Conservation (phyloP, 2,888 invertebrate genomes). For the Proisotoma minuta region DNA sequence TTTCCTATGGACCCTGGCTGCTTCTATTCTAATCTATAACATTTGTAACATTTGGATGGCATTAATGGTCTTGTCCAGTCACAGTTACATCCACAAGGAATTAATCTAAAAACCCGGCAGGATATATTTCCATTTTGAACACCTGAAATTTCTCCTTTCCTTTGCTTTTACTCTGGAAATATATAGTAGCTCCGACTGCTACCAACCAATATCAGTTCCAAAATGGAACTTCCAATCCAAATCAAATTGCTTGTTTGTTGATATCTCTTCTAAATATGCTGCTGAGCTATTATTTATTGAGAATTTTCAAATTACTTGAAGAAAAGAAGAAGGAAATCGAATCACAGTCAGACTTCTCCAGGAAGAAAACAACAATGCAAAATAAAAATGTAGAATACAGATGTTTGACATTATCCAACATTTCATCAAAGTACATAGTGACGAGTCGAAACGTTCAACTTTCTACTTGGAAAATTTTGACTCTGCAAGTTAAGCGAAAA, state of each 20-base stretch:
- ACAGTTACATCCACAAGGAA: neutral
- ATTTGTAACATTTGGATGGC: neutral
- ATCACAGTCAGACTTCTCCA: too few species aligned
- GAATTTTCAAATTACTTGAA: too few species aligned
- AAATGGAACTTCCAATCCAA: neutral
- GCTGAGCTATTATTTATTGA: neutral
- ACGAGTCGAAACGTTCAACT: too few species aligned
- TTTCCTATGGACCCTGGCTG: neutral
- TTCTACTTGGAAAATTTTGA: too few species aligned
- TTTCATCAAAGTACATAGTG: too few species aligned
- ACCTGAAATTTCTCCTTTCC: neutral
- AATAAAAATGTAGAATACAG: too few species aligned
- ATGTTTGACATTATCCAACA: too few species aligned
- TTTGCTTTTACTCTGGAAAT: neutral
- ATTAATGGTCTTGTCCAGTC: neutral
- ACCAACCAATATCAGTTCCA: neutral
- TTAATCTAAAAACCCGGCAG: constrained; percentile 5
- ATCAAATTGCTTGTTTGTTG: neutral
- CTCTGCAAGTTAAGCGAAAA: too few species aligned
- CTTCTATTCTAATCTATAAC: neutral
- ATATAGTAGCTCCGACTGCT: neutral
- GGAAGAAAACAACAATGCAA: too few species aligned
- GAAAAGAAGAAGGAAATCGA: neutral
- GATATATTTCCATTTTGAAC: neutral
- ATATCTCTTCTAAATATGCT: neutral